Evolutionary conservation across 2,888 invertebrate genomes (phyloP), one percentile per base, ranked within the genome.

Genomic region (Tanaodytes sp.): DNA sequence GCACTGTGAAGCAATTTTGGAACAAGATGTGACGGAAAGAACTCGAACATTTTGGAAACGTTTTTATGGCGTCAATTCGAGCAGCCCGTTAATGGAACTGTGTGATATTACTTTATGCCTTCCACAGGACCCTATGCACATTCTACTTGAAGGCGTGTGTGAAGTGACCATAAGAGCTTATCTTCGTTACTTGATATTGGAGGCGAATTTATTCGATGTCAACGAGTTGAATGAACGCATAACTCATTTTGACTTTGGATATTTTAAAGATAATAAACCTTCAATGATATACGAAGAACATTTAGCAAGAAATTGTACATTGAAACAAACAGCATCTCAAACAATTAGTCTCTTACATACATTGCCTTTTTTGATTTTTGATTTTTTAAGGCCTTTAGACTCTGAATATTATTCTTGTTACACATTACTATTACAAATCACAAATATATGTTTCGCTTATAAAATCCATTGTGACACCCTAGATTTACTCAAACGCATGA

Each of bases 61-160:
- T 8, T 9, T 8, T 9, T 27, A 8, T 27, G 27, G 27, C 5
- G 27, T 27, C 9, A 27, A 27, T 27, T 11, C 9, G 4, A 5
- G 6, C 3, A 36, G 36, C 12, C 36, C 36, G 12, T 18, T 31
- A 46, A 30, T 15, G 5, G 3, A 15, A 30, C 14, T 5, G 30
- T 46, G 11, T 31, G 46, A 19, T 46, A 6, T 46, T 8, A 40
- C 18, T 18, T 3, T 11, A 23, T 62, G 58, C 37, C 37, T 59
- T 16, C 66, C 66, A 5, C 66, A 66, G 20, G 59, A 61, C 54
- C 33, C 19, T 15, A 70, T 65, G 69, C 74, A 74, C 31, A 43
- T 73, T 46, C 36, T 74, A 6, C 66, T 72, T 31, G 75, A 75
- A 66, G 71, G 71, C 6, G 37, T 65, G 5, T 36, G 40, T 2